Evolutionary conservation across 2,888 invertebrate genomes (phyloP), one percentile per base, ranked within the genome.

Genomic region (Calliphora vomitoria): DNA sequence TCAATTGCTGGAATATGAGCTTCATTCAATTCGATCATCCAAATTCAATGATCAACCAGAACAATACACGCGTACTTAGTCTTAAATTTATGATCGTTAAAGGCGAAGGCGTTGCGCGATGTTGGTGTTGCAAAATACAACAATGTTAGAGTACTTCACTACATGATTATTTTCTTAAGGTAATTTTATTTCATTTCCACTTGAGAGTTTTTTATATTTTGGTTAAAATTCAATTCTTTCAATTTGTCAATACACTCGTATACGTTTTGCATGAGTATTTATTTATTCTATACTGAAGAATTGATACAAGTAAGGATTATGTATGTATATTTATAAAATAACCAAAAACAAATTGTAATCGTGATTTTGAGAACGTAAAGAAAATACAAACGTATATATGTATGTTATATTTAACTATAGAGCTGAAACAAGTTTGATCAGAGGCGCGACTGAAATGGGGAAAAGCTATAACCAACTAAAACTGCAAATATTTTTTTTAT

Each of bases 11-110:
- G 2, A 55, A 64, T 38, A 68, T 25, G 20, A 20, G 15, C 0
- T 74, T 10, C 38, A 69, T 80, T 69, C 68, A 79, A 25, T 72
- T 64, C 53, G 80, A 71, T 80, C 60, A 68, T 82, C 47, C 55
- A 38, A 69, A 68, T 72, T 38, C 60, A 71, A 71, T 71, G 58
- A 68, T 68, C 41, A 47, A 8, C 8, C 18, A 58, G 35, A 82
- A 74, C n/a, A 82, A 64, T 69, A 64, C 76, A 78, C 80, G 85
- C 85, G 87, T 89, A 89, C 82, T 89, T 89, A 89, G 88, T 86
- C 58, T 79, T 76, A 87, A 89, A 89, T 89, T 89, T 89, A 89
- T 89, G 83, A 87, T 82, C 72, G 88, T 86, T 88, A 64, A 79
- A 85, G 87, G 85, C 83, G 83, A 80, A 86, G 88, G 86, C 85